Percentiles rank a stretch among this genome's conserved stretches.
Conservation (phyloP, 2,888 invertebrate species). For the Amphimallon solstitiale region DNA sequence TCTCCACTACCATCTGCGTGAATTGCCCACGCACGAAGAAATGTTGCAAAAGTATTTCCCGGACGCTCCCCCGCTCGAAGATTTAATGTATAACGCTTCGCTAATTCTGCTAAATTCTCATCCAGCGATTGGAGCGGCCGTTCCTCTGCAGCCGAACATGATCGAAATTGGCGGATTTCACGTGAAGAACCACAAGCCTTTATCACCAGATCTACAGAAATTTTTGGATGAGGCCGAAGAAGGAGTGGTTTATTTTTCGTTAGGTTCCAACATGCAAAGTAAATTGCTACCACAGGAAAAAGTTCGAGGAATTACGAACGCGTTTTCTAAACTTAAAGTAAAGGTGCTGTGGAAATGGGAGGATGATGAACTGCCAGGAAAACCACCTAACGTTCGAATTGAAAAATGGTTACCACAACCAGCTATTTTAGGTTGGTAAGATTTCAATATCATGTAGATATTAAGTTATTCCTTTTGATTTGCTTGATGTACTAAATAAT, state of each 20-base stretch:
- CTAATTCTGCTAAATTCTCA: conserved; percentile 60
- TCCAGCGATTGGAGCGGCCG: conserved; percentile 63
- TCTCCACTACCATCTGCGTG: conserved; percentile 49
- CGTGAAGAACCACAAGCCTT: conserved; percentile 47
- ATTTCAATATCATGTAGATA: too few relatives aligned
- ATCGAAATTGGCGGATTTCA: conserved; percentile 70
- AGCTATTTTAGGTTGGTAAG: conserved; percentile 48
- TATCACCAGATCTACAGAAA: conserved; percentile 63
- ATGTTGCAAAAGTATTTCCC: conserved; percentile 52
- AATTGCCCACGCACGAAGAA: conserved; percentile 47
- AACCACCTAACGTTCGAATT: conserved; percentile 61
- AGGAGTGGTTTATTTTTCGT: conserved; percentile 69
- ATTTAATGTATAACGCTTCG: conserved; percentile 51
- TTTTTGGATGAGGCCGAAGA: conserved; percentile 65
- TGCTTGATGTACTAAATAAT: too few relatives aligned
- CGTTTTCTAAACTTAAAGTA: conserved; percentile 68
- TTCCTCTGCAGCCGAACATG: conserved; percentile 67
- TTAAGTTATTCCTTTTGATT: too few relatives aligned
- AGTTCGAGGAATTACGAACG: conserved; percentile 66
- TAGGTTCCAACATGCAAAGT: conserved; percentile 70
- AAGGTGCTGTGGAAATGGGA: conserved; percentile 68
- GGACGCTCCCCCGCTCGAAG: conserved; percentile 48
- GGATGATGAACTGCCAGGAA: conserved; percentile 52
- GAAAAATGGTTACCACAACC: conserved; percentile 63
- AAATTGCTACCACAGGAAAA: conserved; percentile 67